Conservation (phyloP, 2,113 vertebrate species). For the Anoplopoma fimbria region DNA sequence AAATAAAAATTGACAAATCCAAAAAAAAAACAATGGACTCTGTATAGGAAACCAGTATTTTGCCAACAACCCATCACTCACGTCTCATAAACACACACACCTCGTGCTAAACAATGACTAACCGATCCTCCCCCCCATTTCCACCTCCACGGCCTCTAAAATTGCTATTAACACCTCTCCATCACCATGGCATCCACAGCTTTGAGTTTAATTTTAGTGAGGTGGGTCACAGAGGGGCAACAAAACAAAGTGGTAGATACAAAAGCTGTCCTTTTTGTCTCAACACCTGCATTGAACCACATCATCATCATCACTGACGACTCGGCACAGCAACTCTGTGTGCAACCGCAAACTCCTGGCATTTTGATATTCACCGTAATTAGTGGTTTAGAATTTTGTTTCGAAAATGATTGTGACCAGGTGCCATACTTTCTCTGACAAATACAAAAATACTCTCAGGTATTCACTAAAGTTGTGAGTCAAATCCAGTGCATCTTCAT, state of each 20-base stretch:
- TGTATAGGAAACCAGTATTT: not conserved
- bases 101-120: conserved; percentile 46
- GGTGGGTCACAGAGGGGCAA: conserved; percentile 39
- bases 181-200: conserved; percentile 55
- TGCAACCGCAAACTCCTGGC: not conserved
- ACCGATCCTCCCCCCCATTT: conserved; percentile 22
- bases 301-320: conserved; percentile 6
- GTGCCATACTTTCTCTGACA: not conserved
- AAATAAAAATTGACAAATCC: too few species aligned
- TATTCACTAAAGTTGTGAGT: not conserved
- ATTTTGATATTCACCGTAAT: conserved; percentile 32
- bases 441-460: not conserved
- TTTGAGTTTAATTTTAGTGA: conserved; percentile 37
- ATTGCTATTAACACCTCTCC: conserved; percentile 54
- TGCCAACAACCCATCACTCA: not conserved
- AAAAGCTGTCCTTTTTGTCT: conserved; percentile 28
- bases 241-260: conserved; percentile 37
- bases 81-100: conserved; percentile 18
- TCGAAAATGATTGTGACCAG: not conserved
- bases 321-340: too few species aligned
- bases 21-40: not conserved
- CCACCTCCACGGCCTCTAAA: conserved; percentile 28
- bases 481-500: not conserved
- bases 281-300: not conserved
- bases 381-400: not conserved